Evolutionary conservation across 2,888 invertebrate species (phyloP), one percentile per base, ranked within the genome.

Genomic region (Aspidapion aeneum): DNA sequence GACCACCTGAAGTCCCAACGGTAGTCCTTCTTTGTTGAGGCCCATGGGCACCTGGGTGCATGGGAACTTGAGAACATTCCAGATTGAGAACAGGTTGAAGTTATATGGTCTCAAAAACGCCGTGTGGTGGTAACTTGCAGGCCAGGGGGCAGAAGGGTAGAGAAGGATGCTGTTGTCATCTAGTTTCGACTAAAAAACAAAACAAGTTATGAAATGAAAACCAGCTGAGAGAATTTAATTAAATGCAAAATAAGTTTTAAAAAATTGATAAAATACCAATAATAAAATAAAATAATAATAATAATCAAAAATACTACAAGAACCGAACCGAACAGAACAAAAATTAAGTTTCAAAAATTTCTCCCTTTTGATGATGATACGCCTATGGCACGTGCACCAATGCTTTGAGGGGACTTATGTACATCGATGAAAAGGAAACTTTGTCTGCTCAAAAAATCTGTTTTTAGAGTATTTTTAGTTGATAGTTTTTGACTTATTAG

Each of bases 31-130:
- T 1, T 80, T 74, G 71, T 85, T 85, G 56, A 94, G 78, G 0
- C 94, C 94, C 48, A 95, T 78, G 0, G 95, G 95, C 1, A 94
- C 90, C 82, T 94, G 93, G 0, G 91, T 94, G 0, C 86, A 88
- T 0, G 96, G 96, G 57, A 95, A 82, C 56, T 89, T 87, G 18
- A 96, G 79, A 9, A 89, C 90, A 80, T 96, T 97, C 80, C 95
- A 91, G 60, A 96, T 82, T 18, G 88, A 89, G 80, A 92, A 94
- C 80, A 94, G 94, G 57, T 87, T 85, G 78, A 94, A 94, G 81
- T 96, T 94, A 80, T 85, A 90, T 0, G 93, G 89, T 60, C 91
- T 86, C 9, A 93, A 77, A 67, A 91, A 84, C 18, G 90, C 85
- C 61, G 91, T 87, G 78, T 90, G 89, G 81, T 96, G 96, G 78